A percentile compares a stretch with the other conserved stretches of the same genome.
Conservation (phyloP, 2,888 invertebrate genomes). For the Chaitophorus viminalis region DNA sequence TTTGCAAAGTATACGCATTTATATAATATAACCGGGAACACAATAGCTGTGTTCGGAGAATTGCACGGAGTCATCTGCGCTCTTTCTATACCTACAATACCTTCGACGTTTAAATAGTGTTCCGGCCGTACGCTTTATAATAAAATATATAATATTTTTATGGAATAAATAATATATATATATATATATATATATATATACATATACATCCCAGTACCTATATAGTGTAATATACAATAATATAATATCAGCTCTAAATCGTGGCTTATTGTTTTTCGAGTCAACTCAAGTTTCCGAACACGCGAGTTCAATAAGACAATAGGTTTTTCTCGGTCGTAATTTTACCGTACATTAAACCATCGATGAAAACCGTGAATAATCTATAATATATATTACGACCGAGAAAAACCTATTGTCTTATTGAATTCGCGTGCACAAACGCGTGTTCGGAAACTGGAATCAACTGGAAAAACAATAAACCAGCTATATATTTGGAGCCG, state of each 20-base stretch:
- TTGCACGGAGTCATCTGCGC: neutral
- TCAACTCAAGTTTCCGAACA: neutral
- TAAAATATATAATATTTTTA: no score
- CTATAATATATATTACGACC: neutral
- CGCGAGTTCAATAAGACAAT: conserved; percentile 24
- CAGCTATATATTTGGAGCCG: neutral
- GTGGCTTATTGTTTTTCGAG: conserved; percentile 16
- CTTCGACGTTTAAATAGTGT: neutral
- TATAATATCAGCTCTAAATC: neutral
- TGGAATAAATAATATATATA: neutral
- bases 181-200: no score
- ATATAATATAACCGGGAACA: neutral
- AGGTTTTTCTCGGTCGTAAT: conserved; percentile 1
- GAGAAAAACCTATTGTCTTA: conserved; percentile 21
- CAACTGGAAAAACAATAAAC: conserved; percentile 10
- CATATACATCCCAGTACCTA: no score
- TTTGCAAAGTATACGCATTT: neutral
- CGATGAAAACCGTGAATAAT: neutral
- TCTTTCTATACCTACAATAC: neutral
- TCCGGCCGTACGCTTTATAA: neutral
- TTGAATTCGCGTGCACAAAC: neutral
- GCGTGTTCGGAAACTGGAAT: neutral
- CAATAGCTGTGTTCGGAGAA: neutral
- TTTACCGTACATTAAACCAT: neutral
- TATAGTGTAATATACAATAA: no score